Evolutionary conservation across 2,888 invertebrate species (phyloP).

Genomic region (Romanomermis culicivorax): DNA sequence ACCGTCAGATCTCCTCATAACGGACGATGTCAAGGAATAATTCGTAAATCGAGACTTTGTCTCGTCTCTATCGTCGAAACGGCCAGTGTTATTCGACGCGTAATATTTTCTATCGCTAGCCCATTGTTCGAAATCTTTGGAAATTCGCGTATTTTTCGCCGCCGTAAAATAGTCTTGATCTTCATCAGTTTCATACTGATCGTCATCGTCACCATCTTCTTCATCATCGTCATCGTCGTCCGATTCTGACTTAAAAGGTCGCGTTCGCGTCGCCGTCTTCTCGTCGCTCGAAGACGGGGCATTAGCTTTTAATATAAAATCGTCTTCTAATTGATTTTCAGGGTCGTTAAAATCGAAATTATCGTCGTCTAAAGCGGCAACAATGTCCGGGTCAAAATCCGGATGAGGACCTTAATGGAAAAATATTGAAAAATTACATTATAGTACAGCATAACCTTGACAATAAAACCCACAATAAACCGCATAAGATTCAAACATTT

Average conservation of each 20-base stretch:
- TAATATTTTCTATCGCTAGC: too few species aligned
- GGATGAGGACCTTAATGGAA: conserved; percentile 27
- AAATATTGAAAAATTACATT: too few species aligned
- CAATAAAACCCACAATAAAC: too few species aligned
- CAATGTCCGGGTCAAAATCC: conserved; percentile 68
- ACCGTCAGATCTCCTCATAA: conserved; percentile 60
- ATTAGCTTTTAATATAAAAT: conserved; percentile 66
- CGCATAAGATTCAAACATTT: too few species aligned
- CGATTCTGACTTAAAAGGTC: neutral
- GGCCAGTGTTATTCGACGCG: too few species aligned
- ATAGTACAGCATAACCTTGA: too few species aligned
- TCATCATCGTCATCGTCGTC: conserved; percentile 29
- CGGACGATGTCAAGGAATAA: conserved; percentile 78
- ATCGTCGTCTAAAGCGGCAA: conserved; percentile 77
- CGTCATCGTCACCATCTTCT: conserved; percentile 20
- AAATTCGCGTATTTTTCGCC: too few species aligned
- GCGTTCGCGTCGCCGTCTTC: neutral
- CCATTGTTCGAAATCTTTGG: too few species aligned
- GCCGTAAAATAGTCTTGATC: too few species aligned
- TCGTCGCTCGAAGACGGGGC: conserved; percentile 20
- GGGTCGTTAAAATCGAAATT: conserved; percentile 56
- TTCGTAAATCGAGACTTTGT: conserved; percentile 69
- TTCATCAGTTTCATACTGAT: conserved; percentile 13
- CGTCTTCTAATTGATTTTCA: conserved; percentile 64
- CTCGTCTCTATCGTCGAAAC: conserved; percentile 37